Evolutionary conservation across 1,140 invertebrate genomes (phyloP).

Genomic region (Portunus trituberculatus): DNA sequence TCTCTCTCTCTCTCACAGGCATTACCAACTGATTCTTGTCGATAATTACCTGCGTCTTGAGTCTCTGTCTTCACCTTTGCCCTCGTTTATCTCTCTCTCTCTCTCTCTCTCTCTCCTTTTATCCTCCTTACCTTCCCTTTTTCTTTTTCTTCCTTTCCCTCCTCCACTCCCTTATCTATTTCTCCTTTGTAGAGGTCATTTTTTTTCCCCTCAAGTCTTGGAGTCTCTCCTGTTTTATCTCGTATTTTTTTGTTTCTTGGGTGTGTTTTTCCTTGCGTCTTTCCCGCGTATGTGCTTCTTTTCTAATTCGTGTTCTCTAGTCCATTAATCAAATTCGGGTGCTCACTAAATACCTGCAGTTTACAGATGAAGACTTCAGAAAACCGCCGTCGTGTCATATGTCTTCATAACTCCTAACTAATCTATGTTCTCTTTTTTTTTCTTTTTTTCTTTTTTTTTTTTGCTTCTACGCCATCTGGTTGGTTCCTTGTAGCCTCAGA

Average conservation of each 20-base stretch:
- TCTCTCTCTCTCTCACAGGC: no score
- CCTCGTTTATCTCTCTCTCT: not conserved
- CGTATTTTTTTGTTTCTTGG: not conserved
- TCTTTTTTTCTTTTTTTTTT: not conserved
- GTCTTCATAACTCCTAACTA: not conserved
- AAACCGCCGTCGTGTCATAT: not conserved
- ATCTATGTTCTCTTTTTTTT: not conserved
- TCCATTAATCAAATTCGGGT: not conserved
- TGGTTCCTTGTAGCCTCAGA: not conserved
- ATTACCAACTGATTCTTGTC: no score
- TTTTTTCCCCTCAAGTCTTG: not conserved
- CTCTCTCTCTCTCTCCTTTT: conserved; percentile 32
- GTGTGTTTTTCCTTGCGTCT: not conserved
- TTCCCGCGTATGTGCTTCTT: not conserved
- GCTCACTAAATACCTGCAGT: not conserved
- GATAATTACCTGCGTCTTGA: no score
- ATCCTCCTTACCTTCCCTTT: not conserved
- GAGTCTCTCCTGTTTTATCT: no score
- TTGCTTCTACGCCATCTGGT: not conserved
- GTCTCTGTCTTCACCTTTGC: not conserved
- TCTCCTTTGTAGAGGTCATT: not conserved
- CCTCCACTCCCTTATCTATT: not conserved
- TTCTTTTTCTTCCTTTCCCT: not conserved
- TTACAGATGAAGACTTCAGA: conserved; percentile 10
- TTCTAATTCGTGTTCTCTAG: not conserved